These are phyloP conservation scores for Phallusia fumigata DNA, from an alignment of 23 tunicate genomes.

Conservation along the genomic window DNA sequence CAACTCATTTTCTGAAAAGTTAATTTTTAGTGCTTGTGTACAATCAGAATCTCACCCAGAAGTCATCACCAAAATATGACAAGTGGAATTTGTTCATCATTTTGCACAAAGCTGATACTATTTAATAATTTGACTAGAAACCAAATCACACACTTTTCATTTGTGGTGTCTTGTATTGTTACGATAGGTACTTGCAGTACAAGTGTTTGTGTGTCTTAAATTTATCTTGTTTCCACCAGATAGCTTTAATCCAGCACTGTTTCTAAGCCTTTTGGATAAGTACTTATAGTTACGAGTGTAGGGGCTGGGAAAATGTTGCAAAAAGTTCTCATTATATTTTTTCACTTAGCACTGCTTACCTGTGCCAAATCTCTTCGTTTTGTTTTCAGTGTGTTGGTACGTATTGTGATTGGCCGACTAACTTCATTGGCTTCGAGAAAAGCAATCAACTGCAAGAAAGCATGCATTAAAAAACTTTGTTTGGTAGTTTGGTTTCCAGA, in stretches of 20 bases:
- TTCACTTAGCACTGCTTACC: constrained; percentile 8
- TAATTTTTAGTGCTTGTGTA: neutral
- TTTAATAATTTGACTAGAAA: neutral
- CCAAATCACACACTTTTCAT: neutral
- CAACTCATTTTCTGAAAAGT: neutral
- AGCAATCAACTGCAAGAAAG: constrained; percentile 65
- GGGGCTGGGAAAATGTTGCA: no score
- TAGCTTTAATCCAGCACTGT: no score
- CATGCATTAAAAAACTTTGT: neutral
- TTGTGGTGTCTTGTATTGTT: constrained; percentile 23
- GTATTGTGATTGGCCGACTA: constrained; percentile 83
- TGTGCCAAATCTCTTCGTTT: constrained; percentile 95
- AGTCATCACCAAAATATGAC: constrained; percentile 34
- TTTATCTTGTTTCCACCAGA: neutral
- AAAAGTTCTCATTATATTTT: no score
- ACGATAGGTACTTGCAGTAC: neutral
- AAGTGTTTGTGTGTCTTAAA: neutral
- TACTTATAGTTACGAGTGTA: no score
- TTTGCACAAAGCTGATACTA: neutral
- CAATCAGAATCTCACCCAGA: constrained; percentile 62
- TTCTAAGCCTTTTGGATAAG: no score
- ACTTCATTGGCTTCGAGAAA: constrained; percentile 97
- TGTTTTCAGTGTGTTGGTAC: constrained; percentile 93
- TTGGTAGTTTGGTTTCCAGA: neutral
- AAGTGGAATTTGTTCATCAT: constrained; percentile 40